Conservation (phyloP, 2,797 vertebrate species). For the Lateolabrax maculatus region DNA sequence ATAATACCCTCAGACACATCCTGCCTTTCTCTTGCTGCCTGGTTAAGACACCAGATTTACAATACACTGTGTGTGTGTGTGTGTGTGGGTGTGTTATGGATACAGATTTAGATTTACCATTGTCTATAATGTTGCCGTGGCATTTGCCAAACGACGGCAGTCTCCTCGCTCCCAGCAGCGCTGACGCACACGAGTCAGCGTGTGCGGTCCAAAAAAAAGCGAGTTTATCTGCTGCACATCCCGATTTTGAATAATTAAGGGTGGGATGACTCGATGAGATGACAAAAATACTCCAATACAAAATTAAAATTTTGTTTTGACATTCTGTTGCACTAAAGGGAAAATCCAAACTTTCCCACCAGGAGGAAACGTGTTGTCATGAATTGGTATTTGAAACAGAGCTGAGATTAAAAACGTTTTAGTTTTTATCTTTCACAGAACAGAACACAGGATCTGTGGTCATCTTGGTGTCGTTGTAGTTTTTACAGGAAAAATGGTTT, state of each 20-base stretch:
- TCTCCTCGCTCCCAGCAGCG: constrained; percentile 29
- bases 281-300: background rate
- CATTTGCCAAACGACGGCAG: constrained; percentile 51
- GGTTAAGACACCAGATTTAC: constrained; percentile 44
- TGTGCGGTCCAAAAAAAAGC: background rate
- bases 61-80: constrained; percentile 34
- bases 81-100: constrained; percentile 39
- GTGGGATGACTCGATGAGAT: background rate
- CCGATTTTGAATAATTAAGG: background rate
- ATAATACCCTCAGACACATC: constrained; percentile 60
- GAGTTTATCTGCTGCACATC: background rate
- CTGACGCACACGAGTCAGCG: constrained; percentile 43
- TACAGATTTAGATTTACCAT: constrained; percentile 65
- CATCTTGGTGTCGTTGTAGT: too few species aligned
- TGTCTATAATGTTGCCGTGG: constrained; percentile 62
- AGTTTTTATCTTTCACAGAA: too few species aligned
- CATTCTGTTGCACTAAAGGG: background rate
- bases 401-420: too few species aligned
- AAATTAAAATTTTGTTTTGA: background rate
- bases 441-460: too few species aligned
- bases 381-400: too few species aligned
- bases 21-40: constrained; percentile 60
- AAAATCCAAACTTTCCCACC: background rate
- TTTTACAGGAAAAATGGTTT: too few species aligned
- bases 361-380: background rate